Conservation (phyloP, 1,140 invertebrate genomes). For the Drosophila funebris region DNA sequence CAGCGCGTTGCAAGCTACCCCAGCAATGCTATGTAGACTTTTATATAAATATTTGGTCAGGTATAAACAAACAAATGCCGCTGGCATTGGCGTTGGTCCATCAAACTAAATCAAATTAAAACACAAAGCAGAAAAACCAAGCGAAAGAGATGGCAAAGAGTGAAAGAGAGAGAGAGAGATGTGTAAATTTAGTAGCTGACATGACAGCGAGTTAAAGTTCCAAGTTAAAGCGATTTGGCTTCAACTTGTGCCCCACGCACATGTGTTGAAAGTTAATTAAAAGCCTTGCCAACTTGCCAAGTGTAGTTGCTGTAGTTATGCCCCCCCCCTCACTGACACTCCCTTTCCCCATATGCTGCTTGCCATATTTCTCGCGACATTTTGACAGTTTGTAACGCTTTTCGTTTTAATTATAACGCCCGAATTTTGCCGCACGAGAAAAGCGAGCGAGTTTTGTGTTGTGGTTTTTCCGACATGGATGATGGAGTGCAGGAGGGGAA, state of each 20-base stretch:
- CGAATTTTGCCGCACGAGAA: background rate
- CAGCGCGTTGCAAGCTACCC: too few species aligned
- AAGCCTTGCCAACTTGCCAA: conserved; percentile 22
- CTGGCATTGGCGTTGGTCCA: background rate
- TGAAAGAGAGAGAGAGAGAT: background rate
- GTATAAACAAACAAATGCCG: conserved; percentile 36
- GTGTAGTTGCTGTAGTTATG: background rate
- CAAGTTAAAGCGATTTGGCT: conserved; percentile 55
- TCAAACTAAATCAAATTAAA: conserved; percentile 75
- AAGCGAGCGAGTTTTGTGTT: conserved; percentile 1
- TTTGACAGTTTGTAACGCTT: conserved; percentile 59
- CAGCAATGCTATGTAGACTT: conserved; percentile 45
- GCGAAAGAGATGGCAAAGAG: conserved; percentile 4
- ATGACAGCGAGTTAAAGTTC: conserved; percentile 32
- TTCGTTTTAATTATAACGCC: conserved; percentile 60
- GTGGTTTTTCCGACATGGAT: background rate
- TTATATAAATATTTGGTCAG: conserved; percentile 79
- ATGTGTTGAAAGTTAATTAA: conserved; percentile 73
- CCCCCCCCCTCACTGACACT: background rate
- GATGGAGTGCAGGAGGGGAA: too few species aligned
- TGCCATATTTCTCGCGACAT: conserved; percentile 39
- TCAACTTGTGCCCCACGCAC: conserved; percentile 11
- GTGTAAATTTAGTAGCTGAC: conserved; percentile 64
- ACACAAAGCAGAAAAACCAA: conserved; percentile 54
- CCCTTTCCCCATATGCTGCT: background rate